Percentiles rank a stretch among this genome's conserved stretches.
These are phyloP conservation scores for Bradypodion ventrale DNA, from an alignment of 2,797 vertebrate species.

Conservation along the genomic window DNA sequence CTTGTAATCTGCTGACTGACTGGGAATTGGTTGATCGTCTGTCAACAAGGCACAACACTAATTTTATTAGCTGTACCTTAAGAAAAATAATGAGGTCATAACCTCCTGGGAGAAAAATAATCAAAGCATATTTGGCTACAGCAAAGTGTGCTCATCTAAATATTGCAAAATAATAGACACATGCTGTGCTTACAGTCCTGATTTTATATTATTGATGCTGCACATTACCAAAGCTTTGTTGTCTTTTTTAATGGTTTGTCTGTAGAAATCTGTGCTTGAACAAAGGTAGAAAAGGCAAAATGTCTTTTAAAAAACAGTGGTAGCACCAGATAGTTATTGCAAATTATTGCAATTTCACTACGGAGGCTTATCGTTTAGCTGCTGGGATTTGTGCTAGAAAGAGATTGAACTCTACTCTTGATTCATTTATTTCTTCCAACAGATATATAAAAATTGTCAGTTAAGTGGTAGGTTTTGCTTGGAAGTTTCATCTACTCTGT, in stretches of 20 bases:
- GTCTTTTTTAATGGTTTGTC: neutral
- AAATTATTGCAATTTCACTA: neutral
- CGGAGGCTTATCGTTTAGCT: neutral
- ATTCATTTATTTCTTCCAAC: too few relatives aligned
- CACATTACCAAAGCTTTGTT: neutral
- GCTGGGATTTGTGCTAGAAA: neutral
- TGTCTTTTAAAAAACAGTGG: neutral
- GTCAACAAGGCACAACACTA: conserved; percentile 1
- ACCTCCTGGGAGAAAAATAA: conserved; percentile 20
- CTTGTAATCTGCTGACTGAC: conserved; percentile 4
- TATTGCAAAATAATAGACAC: neutral
- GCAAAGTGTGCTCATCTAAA: conserved; percentile 7
- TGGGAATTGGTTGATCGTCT: conserved; percentile 14
- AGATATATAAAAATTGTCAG: neutral
- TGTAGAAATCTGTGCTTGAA: neutral
- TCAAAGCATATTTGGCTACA: neutral
- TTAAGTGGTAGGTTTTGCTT: neutral
- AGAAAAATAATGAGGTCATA: conserved; percentile 30
- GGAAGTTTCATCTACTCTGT: neutral
- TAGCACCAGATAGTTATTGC: neutral
- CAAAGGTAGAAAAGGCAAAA: neutral
- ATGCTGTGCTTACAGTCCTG: conserved; percentile 3
- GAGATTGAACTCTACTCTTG: neutral
- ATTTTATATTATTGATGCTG: conserved; percentile 9
- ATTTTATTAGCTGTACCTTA: conserved; percentile 30